These are phyloP conservation scores for Pseudochirops corinnae DNA, from an alignment of 2,797 vertebrate genomes.

Conservation along the genomic window DNA sequence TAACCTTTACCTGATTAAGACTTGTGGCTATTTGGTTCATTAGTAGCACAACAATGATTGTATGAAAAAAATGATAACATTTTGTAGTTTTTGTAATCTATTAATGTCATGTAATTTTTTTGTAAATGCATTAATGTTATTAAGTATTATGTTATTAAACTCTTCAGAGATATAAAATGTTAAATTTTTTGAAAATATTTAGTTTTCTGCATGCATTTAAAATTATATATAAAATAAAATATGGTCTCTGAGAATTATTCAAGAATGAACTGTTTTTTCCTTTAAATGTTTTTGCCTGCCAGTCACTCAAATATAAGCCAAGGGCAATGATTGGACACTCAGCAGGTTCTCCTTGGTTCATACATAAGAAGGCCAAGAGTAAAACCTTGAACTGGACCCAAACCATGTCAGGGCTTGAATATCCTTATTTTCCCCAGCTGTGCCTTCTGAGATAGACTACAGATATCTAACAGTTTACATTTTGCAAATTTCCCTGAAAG, in stretches of 20 bases:
- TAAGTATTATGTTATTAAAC: background rate
- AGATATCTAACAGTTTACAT: conserved; percentile 68
- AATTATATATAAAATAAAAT: conserved; percentile 22
- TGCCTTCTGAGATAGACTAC: conserved; percentile 50
- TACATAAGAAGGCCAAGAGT: conserved; percentile 71
- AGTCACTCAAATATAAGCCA: conserved; percentile 63
- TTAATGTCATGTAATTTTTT: background rate
- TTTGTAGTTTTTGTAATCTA: background rate
- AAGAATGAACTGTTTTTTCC: conserved; percentile 36
- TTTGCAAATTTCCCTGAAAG: conserved; percentile 58
- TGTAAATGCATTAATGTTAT: background rate
- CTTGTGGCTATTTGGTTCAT: too few relatives aligned
- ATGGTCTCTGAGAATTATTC: conserved; percentile 15
- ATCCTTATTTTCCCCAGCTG: conserved; percentile 74
- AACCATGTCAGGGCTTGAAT: conserved; percentile 65
- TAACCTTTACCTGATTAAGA: conserved; percentile 4
- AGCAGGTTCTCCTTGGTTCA: conserved; percentile 23
- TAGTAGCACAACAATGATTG: background rate
- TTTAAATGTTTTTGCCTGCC: conserved; percentile 55
- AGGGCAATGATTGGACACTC: conserved; percentile 56
- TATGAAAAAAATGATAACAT: background rate
- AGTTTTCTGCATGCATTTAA: background rate
- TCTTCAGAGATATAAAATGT: background rate
- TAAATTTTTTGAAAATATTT: background rate
- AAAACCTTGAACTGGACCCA: conserved; percentile 80